phyloP scores from a whole-genome alignment of 2,797 vertebrate genomes.

The Leuciscus waleckii region DNA sequence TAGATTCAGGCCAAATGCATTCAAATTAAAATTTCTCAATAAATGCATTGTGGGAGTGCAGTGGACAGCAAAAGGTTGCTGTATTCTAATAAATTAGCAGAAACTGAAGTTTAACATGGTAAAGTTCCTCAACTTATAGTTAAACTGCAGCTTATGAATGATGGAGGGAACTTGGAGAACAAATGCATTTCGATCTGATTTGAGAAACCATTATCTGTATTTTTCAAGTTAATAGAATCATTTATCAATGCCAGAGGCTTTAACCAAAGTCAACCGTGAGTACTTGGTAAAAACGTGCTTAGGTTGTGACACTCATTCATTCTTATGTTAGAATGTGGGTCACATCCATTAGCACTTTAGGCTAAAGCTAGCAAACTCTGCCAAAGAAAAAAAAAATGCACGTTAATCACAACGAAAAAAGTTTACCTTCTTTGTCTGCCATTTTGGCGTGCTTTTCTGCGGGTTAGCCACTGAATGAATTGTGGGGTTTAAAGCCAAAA shows the following conservation, averaged over 20 bases:
- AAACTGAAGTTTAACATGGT: not conserved
- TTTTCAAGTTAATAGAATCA: not conserved
- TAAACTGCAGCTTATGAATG: not conserved
- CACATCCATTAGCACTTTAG: constrained; percentile 25
- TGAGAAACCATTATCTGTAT: not conserved
- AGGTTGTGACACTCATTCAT: constrained; percentile 30
- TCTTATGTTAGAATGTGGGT: constrained; percentile 8
- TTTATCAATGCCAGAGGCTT: not conserved
- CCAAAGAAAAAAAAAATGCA: constrained; percentile 21
- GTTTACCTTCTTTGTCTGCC: constrained; percentile 65
- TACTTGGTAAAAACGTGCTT: not conserved
- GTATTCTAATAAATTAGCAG: not conserved
- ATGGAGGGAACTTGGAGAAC: constrained; percentile 31
- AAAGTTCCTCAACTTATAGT: not conserved
- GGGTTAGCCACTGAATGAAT: not conserved
- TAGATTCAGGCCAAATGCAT: not conserved
- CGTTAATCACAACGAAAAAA: not conserved
- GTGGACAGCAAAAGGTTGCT: not conserved
- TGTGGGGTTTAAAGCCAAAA: not conserved
- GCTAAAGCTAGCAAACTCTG: constrained; percentile 43
- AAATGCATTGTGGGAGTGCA: not conserved
- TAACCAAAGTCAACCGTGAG: not conserved
- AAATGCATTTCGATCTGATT: not conserved
- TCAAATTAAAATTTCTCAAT: not conserved
- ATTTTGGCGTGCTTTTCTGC: constrained; percentile 41